phyloP scores from a whole-genome alignment of 2,888 invertebrate species.

The Synanthedon formicaeformis region DNA sequence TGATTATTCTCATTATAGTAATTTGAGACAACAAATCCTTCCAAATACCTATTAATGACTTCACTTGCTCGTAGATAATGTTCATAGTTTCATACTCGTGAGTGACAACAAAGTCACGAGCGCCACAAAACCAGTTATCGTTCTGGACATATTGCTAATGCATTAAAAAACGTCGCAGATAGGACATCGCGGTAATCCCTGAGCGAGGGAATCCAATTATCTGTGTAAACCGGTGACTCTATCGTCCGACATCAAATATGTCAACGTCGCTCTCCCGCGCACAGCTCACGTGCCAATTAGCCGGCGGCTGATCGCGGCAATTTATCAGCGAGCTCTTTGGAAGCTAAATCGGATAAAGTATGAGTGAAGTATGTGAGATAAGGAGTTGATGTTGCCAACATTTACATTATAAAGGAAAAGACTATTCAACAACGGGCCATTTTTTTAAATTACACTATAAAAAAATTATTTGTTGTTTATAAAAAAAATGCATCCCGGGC shows the following conservation, averaged over 20 bases:
- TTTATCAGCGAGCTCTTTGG: background rate
- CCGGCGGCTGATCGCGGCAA: slow-evolving; percentile 1
- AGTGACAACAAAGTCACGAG: background rate
- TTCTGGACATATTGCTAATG: background rate
- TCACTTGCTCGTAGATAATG: too few species aligned
- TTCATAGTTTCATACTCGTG: background rate
- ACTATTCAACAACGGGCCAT: too few species aligned
- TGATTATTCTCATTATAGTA: too few species aligned
- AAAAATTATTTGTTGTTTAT: too few species aligned
- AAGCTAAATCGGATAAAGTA: background rate
- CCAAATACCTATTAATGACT: too few species aligned
- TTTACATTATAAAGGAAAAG: too few species aligned
- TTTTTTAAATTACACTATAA: too few species aligned
- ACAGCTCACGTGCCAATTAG: slow-evolving; percentile 3
- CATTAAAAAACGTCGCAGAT: background rate
- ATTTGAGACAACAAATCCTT: too few species aligned
- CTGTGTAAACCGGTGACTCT: background rate
- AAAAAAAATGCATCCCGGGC: too few species aligned
- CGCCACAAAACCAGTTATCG: background rate
- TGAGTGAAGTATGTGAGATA: background rate
- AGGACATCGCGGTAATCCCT: background rate
- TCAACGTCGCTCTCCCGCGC: slow-evolving; percentile 2
- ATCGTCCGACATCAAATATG: slow-evolving; percentile 2
- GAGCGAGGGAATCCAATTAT: background rate
- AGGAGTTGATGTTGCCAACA: background rate